phyloP scores from a whole-genome alignment of 2,888 invertebrate species.

The Drosophila mayaguana region DNA sequence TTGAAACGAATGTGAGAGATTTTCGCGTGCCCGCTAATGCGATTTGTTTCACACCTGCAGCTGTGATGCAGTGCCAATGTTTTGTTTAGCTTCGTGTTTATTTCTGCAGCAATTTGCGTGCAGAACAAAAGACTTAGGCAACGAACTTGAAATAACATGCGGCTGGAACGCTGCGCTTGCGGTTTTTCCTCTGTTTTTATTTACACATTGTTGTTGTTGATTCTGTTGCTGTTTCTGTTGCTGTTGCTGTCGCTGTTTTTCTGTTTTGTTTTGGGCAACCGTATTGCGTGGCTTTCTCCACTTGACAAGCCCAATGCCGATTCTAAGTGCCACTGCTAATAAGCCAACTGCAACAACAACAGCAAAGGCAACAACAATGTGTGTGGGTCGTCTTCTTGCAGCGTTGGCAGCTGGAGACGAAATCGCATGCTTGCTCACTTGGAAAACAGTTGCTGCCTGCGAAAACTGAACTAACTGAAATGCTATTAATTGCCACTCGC shows the following conservation, averaged over 20 bases:
- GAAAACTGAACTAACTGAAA: slow-evolving; percentile 66
- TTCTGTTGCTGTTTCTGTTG: not conserved
- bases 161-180: slow-evolving; percentile 54
- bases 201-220: not conserved
- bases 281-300: slow-evolving; percentile 64
- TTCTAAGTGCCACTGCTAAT: slow-evolving; percentile 72
- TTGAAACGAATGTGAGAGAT: slow-evolving; percentile 15
- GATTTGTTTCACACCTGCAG: slow-evolving; percentile 31
- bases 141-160: slow-evolving; percentile 63
- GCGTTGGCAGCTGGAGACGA: slow-evolving; percentile 39
- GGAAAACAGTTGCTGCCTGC: slow-evolving; percentile 63
- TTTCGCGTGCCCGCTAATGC: slow-evolving; percentile 34
- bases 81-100: slow-evolving; percentile 1
- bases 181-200: slow-evolving; percentile 16
- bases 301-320: slow-evolving; percentile 54
- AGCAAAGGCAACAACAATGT: slow-evolving; percentile 1
- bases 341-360: slow-evolving; percentile 43
- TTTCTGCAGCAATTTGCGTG: slow-evolving; percentile 26
- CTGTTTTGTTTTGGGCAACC: slow-evolving; percentile 22
- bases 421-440: slow-evolving; percentile 63
- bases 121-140: slow-evolving; percentile 67
- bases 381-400: slow-evolving; percentile 25
- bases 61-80: slow-evolving; percentile 2
- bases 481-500: slow-evolving; percentile 71
- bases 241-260: not conserved